These are phyloP conservation scores for Miniopterus natalensis DNA, from an alignment of 2,113 vertebrate species.

Conservation along the genomic window DNA sequence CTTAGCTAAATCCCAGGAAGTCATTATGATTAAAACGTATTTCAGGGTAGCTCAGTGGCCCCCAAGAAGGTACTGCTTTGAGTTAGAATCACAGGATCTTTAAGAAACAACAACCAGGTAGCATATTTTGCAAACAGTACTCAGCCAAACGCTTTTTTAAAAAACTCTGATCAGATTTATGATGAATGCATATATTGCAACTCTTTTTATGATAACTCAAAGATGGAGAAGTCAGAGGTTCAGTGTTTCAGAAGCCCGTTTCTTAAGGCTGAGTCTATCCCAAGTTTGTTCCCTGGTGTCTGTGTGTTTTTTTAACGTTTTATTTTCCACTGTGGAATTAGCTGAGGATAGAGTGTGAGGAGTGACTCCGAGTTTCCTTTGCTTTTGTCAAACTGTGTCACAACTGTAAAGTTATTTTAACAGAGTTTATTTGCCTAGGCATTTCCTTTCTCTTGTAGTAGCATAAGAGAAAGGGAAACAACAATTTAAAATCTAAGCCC, in stretches of 20 bases:
- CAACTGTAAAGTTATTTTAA: constrained; percentile 83
- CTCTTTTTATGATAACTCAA: constrained; percentile 83
- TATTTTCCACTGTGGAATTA: constrained; percentile 70
- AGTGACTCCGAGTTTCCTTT: constrained; percentile 78
- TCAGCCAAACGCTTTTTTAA: constrained; percentile 72
- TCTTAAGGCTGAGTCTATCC: constrained; percentile 78
- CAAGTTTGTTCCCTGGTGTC: constrained; percentile 50
- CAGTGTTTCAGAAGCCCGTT: constrained; percentile 73
- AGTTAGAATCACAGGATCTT: constrained; percentile 4
- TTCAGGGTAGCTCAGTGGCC: constrained; percentile 76
- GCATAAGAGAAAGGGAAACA: constrained; percentile 71
- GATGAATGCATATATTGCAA: background rate
- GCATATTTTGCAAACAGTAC: constrained; percentile 85
- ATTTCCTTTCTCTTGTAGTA: constrained; percentile 80
- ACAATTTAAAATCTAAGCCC: constrained; percentile 70
- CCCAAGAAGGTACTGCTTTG: constrained; percentile 78
- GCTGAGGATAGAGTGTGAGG: constrained; percentile 59
- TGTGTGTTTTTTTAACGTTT: constrained; percentile 61
- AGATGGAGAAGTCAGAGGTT: constrained; percentile 77
- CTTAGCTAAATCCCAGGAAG: constrained; percentile 26
- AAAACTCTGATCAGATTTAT: constrained; percentile 51
- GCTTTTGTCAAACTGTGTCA: constrained; percentile 75
- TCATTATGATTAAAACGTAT: constrained; percentile 71
- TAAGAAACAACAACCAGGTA: background rate
- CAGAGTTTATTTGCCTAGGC: constrained; percentile 72